Percentiles rank a stretch among this genome's conserved stretches.
phyloP scores from a whole-genome alignment of 1,140 invertebrate species.

The Eupristina koningsbergeri region DNA sequence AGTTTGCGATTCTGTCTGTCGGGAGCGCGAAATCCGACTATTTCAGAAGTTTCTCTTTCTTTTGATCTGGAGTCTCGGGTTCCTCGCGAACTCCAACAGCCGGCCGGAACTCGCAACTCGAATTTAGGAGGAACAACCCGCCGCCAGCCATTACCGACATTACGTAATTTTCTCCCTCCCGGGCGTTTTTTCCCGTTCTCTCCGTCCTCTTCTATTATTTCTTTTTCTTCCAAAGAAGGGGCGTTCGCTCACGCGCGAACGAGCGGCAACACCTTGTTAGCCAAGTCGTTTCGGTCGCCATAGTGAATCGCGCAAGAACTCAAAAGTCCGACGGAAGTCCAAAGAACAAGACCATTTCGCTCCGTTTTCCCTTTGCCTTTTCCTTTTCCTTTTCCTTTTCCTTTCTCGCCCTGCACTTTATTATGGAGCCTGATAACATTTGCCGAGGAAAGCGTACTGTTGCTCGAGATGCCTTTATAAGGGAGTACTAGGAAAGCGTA shows the following conservation, averaged over 20 bases:
- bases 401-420: neutral
- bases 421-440: conserved; percentile 32
- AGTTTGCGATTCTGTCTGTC: neutral
- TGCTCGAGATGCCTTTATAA: neutral
- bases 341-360: neutral
- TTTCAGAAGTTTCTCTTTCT: neutral
- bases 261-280: conserved; percentile 61
- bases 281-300: conserved; percentile 60
- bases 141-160: conserved; percentile 59
- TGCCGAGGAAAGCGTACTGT: neutral
- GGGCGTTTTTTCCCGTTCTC: neutral
- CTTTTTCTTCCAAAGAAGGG: conserved; percentile 3
- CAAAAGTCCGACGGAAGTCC: conserved; percentile 17
- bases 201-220: neutral
- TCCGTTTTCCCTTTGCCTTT: neutral
- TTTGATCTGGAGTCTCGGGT: neutral
- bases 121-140: conserved; percentile 62
- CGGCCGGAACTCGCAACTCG: conserved; percentile 56
- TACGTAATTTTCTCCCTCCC: conserved; percentile 57
- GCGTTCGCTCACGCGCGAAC: neutral
- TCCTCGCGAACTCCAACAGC: neutral
- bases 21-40: neutral
- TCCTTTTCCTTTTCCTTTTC: neutral
- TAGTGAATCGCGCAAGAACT: conserved; percentile 29
- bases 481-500: neutral